Evolutionary conservation across 2,113 vertebrate species (phyloP).

Genomic region (Himantopus leucocephalus): DNA sequence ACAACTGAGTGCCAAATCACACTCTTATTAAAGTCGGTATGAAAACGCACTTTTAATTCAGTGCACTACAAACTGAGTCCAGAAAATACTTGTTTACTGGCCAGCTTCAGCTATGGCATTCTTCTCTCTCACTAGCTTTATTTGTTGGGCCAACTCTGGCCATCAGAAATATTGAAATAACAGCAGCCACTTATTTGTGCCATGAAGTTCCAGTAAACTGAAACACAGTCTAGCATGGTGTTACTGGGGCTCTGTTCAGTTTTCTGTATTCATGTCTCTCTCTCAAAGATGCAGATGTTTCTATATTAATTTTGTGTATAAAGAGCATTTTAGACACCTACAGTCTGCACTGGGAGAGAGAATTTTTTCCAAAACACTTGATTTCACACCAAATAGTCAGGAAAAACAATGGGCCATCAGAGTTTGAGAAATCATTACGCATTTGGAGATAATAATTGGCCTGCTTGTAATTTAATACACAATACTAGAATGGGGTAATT

Average conservation of each 20-base stretch:
- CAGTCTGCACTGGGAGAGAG: not conserved
- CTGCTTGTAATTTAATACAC: not conserved
- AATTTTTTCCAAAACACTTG: not conserved
- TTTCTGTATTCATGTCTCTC: not conserved
- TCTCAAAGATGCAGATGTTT: not conserved
- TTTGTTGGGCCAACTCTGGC: not conserved
- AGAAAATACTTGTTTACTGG: not conserved
- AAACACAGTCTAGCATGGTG: not conserved
- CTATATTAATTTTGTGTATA: not conserved
- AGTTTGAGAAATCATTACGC: not conserved
- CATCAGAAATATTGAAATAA: not conserved
- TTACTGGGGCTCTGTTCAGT: not conserved
- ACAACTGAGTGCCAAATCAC: not conserved
- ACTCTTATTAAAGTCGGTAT: not conserved
- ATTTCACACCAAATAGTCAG: not conserved
- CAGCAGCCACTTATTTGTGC: not conserved
- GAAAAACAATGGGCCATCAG: not conserved
- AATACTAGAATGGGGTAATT: not conserved
- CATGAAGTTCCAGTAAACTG: not conserved
- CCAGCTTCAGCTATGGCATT: not conserved
- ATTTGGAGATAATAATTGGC: not conserved
- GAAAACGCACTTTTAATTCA: not conserved
- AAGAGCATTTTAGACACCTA: not conserved
- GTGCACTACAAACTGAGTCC: not conserved
- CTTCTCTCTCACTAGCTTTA: not conserved